These are phyloP conservation scores for Aphaenogaster ashmeadi DNA, from an alignment of 1,140 invertebrate genomes.

Conservation along the genomic window DNA sequence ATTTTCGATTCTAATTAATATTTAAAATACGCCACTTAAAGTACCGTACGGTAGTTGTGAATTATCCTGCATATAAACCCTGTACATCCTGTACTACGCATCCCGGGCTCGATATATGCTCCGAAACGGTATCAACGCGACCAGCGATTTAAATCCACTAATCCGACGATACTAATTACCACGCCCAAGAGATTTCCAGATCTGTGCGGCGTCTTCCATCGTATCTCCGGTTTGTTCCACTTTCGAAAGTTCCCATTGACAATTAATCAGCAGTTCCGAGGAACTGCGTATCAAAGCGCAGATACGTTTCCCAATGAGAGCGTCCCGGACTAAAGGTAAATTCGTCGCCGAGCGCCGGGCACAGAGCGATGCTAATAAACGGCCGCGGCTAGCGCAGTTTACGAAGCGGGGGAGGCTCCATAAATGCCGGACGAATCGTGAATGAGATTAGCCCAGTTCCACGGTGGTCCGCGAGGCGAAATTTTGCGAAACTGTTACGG, in stretches of 20 bases:
- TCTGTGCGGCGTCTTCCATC: conserved; percentile 23
- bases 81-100: neutral
- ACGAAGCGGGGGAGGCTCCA: conserved; percentile 52
- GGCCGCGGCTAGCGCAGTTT: conserved; percentile 47
- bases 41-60: neutral
- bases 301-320: conserved; percentile 20
- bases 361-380: conserved; percentile 56
- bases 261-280: conserved; percentile 51
- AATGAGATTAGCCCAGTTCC: conserved; percentile 70
- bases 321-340: conserved; percentile 41
- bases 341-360: conserved; percentile 29
- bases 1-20: neutral
- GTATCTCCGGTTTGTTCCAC: conserved; percentile 58
- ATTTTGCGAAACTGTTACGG: conserved; percentile 66
- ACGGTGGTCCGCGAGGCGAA: conserved; percentile 32
- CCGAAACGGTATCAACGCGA: conserved; percentile 22
- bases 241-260: conserved; percentile 55
- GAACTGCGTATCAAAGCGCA: conserved; percentile 42
- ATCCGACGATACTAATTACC: conserved; percentile 59
- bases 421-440: conserved; percentile 66
- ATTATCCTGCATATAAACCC: neutral
- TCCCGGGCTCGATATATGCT: neutral
- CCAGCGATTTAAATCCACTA: conserved; percentile 59
- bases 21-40: neutral
- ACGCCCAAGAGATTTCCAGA: conserved; percentile 30